These are phyloP conservation scores for Peromyscus eremicus DNA, from an alignment of 2,797 vertebrate genomes.

Conservation along the genomic window DNA sequence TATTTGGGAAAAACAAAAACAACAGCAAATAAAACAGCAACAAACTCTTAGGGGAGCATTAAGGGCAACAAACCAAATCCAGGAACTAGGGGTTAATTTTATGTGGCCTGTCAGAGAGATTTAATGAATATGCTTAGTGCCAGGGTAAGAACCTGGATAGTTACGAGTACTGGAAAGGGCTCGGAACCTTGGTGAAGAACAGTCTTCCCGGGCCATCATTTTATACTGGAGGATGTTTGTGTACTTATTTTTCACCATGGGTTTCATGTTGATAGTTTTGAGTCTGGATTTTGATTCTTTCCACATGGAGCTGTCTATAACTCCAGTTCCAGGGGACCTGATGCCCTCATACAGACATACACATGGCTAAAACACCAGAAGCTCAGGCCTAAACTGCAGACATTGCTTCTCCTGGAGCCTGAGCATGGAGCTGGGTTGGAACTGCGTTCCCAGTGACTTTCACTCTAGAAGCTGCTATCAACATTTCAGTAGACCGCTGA, in stretches of 20 bases:
- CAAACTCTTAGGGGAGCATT: not conserved
- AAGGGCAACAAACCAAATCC: constrained; percentile 13
- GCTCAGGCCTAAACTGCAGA: not conserved
- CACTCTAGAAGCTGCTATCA: constrained; percentile 7
- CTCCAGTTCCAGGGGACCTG: not conserved
- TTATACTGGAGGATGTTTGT: not conserved
- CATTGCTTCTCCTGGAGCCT: not conserved
- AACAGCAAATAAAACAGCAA: not conserved
- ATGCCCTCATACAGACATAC: not conserved
- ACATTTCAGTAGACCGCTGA: not conserved
- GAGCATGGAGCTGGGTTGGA: not conserved
- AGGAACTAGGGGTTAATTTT: constrained; percentile 36
- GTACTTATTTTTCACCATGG: not conserved
- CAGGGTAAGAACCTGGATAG: not conserved
- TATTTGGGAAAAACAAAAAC: not conserved
- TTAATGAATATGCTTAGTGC: not conserved
- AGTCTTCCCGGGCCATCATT: constrained; percentile 6
- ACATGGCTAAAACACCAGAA: not conserved
- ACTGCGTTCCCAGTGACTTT: not conserved
- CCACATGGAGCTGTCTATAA: not conserved
- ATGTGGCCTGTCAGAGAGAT: not conserved
- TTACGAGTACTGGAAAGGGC: constrained; percentile 23
- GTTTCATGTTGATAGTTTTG: not conserved
- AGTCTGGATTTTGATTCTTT: constrained; percentile 1
- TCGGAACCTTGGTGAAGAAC: not conserved